phyloP scores from a whole-genome alignment of 2,113 vertebrate species.

The Phocoena phocoena region DNA sequence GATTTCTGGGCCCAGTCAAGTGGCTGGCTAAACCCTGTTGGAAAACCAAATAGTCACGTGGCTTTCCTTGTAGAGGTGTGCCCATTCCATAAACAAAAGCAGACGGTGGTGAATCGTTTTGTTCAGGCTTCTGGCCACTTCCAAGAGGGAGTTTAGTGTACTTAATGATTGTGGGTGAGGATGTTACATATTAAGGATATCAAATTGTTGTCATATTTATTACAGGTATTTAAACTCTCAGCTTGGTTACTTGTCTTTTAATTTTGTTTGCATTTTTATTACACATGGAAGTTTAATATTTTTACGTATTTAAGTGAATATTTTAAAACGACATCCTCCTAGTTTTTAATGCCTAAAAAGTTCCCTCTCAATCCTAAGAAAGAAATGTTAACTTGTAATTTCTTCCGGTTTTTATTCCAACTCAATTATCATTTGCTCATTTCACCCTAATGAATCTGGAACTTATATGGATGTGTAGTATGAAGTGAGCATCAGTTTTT shows the following conservation, averaged over 20 bases:
- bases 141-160: background rate
- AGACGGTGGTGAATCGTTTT: background rate
- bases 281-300: background rate
- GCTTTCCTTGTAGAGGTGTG: background rate
- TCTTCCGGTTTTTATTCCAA: background rate
- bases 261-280: background rate
- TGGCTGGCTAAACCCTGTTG: background rate
- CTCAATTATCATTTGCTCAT: background rate
- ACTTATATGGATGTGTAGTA: background rate
- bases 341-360: background rate
- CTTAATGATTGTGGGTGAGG: background rate
- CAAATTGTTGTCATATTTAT: background rate
- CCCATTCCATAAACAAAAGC: background rate
- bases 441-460: background rate
- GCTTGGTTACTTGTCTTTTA: constrained; percentile 9
- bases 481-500: background rate
- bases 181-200: background rate
- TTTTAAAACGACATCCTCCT: background rate
- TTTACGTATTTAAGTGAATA: background rate
- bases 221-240: background rate
- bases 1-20: background rate
- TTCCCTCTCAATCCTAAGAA: background rate
- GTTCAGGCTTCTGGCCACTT: background rate
- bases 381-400: background rate
- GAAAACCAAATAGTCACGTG: background rate